These are phyloP conservation scores for Aspidiotus rigidus DNA, from an alignment of 2,888 invertebrate species.

Conservation along the genomic window DNA sequence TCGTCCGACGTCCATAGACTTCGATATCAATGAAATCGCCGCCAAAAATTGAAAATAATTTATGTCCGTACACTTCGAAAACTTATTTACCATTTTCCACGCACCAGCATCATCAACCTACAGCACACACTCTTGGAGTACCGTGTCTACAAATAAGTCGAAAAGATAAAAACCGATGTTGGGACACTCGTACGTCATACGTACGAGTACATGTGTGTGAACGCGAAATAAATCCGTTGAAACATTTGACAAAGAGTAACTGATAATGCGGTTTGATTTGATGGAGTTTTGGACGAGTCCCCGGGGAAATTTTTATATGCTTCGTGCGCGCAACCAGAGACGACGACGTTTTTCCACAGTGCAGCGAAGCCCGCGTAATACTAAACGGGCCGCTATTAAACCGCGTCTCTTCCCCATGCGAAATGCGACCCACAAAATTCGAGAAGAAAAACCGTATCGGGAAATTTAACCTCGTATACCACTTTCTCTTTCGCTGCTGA, in stretches of 20 bases:
- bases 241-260: constrained; percentile 33
- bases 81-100: too few relatives aligned
- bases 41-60: too few relatives aligned
- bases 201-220: background rate
- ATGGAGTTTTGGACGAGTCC: constrained; percentile 33
- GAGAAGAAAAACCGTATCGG: too few relatives aligned
- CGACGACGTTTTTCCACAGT: constrained; percentile 11
- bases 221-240: constrained; percentile 32
- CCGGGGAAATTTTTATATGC: constrained; percentile 32
- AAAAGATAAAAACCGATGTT: constrained; percentile 23
- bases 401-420: constrained; percentile 11
- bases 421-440: background rate
- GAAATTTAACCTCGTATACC: too few relatives aligned
- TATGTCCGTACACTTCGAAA: too few relatives aligned
- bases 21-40: too few relatives aligned
- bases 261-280: constrained; percentile 34
- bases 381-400: constrained; percentile 24
- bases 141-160: constrained; percentile 31
- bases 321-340: constrained; percentile 31
- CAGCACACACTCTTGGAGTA: constrained; percentile 9
- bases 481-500: too few relatives aligned
- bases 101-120: too few relatives aligned
- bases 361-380: background rate
- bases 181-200: background rate
- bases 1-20: too few relatives aligned